phyloP scores from a whole-genome alignment of 2,888 invertebrate species.

The Chromoteleia sp. region DNA sequence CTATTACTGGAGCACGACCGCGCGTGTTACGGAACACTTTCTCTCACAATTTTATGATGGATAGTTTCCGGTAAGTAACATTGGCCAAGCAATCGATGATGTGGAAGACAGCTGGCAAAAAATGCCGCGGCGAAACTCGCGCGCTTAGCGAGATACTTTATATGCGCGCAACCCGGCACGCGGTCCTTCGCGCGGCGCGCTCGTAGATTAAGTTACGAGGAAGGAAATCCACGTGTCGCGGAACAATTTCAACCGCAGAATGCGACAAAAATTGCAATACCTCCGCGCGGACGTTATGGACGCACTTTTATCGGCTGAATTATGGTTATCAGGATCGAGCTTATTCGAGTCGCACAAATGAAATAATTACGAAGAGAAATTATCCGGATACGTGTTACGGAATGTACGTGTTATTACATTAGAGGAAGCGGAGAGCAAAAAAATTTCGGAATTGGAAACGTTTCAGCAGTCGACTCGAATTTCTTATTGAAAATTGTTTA shows the following conservation, averaged over 20 bases:
- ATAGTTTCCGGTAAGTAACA: constrained; percentile 69
- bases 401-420: constrained; percentile 48
- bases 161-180: constrained; percentile 48
- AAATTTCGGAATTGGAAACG: not conserved
- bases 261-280: constrained; percentile 18
- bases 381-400: constrained; percentile 21
- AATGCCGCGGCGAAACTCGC: constrained; percentile 33
- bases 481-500: constrained; percentile 5
- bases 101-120: constrained; percentile 20
- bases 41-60: constrained; percentile 79
- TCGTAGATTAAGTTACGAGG: constrained; percentile 36
- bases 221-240: constrained; percentile 34
- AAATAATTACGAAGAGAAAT: constrained; percentile 22
- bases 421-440: constrained; percentile 3
- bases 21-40: constrained; percentile 81
- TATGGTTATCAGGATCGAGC: not conserved
- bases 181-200: constrained; percentile 36
- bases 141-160: constrained; percentile 23
- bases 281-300: not conserved
- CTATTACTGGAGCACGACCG: constrained; percentile 61
- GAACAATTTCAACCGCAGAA: constrained; percentile 15
- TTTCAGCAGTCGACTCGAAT: constrained; percentile 1
- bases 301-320: not conserved
- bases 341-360: not conserved
- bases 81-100: constrained; percentile 59